Evolutionary conservation across 2,113 vertebrate species (phyloP).

Genomic region (Myiozetetes cayanensis): DNA sequence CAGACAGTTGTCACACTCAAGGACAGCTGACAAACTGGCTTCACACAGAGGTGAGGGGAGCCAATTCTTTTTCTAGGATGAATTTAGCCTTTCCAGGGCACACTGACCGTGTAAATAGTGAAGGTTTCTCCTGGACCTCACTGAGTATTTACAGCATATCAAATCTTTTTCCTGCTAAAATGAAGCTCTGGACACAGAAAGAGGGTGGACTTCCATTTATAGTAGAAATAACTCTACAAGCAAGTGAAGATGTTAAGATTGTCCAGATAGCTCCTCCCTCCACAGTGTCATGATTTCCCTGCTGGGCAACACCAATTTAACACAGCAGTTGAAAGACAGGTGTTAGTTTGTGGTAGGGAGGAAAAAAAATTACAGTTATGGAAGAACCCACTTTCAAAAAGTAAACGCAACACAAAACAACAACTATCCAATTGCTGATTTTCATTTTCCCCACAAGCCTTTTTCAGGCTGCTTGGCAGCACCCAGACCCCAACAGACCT

Average conservation of each 20-base stretch:
- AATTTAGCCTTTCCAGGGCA: not conserved
- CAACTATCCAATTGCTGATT: not conserved
- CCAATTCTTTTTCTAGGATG: not conserved
- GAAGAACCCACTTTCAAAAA: not conserved
- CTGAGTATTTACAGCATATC: not conserved
- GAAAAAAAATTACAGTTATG: too few relatives aligned
- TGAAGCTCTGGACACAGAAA: not conserved
- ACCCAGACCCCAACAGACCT: not conserved
- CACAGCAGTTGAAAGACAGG: not conserved
- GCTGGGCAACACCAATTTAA: not conserved
- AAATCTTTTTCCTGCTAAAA: not conserved
- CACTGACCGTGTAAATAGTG: not conserved
- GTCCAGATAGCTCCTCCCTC: not conserved
- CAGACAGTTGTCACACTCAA: not conserved
- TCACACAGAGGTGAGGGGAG: fast-evolving
- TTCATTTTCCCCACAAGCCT: not conserved
- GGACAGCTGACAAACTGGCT: not conserved
- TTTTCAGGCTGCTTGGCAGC: not conserved
- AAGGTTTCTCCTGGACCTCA: not conserved
- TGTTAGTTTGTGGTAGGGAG: not conserved
- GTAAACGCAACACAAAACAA: not conserved
- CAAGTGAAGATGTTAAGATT: not conserved
- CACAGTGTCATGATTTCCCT: fast-evolving
- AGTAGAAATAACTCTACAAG: not conserved
- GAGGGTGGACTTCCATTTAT: not conserved